These are phyloP conservation scores for Nasonia oneida DNA, from an alignment of 2,888 invertebrate species.

Conservation along the genomic window DNA sequence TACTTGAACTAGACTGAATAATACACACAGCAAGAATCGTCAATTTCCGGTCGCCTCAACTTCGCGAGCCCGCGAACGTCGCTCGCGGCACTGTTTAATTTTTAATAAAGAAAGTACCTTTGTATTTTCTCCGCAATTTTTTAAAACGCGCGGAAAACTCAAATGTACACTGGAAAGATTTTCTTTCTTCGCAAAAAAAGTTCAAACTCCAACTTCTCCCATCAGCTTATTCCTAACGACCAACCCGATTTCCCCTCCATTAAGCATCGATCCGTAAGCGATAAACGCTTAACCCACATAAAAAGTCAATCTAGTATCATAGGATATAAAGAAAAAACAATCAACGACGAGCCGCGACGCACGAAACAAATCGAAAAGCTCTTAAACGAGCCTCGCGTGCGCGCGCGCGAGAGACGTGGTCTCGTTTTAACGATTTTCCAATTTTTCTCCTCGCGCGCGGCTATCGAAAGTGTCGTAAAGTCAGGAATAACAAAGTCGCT, in stretches of 20 bases:
- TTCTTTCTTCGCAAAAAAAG: not conserved
- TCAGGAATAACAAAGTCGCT: conserved; percentile 1
- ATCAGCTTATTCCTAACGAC: too few relatives aligned
- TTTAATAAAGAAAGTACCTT: conserved; percentile 48
- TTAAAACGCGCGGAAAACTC: not conserved
- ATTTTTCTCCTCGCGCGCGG: not conserved
- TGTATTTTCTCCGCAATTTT: conserved; percentile 27
- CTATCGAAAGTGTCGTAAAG: conserved; percentile 48
- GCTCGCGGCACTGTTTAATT: conserved; percentile 27
- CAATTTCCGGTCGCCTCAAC: conserved; percentile 42
- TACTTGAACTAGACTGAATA: not conserved
- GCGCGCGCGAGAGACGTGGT: not conserved
- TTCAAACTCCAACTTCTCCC: too few relatives aligned
- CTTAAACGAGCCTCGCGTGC: not conserved
- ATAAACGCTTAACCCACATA: not conserved
- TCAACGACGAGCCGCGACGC: not conserved
- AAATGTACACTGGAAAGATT: too few relatives aligned
- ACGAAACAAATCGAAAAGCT: conserved; percentile 27
- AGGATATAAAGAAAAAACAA: not conserved
- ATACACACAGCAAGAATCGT: conserved; percentile 31
- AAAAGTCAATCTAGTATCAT: not conserved
- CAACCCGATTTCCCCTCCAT: not conserved
- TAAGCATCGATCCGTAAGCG: not conserved
- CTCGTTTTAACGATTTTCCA: conserved; percentile 27
- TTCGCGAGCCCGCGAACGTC: not conserved